phyloP scores from a whole-genome alignment of 2,888 invertebrate genomes.

The Coecobrya sp. region DNA sequence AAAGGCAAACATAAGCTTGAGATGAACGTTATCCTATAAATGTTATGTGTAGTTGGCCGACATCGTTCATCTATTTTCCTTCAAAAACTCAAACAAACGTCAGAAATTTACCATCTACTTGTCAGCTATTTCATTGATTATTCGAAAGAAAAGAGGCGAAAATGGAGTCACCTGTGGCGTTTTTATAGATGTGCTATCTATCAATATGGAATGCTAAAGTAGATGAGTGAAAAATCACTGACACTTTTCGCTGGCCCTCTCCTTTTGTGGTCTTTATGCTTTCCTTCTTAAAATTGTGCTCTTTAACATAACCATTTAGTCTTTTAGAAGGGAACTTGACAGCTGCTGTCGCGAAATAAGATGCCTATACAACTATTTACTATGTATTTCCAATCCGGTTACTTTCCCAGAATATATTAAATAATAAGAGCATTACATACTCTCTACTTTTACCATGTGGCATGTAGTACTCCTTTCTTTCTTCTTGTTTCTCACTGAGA shows the following conservation, averaged over 20 bases:
- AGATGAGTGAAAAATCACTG: neutral
- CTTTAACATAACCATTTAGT: neutral
- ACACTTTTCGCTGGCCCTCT: neutral
- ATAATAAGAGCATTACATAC: too few relatives aligned
- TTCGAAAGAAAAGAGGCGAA: neutral
- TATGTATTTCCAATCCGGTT: neutral
- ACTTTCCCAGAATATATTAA: too few relatives aligned
- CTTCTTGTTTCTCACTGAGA: neutral
- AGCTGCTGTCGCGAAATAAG: conserved; percentile 4
- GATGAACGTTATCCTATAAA: neutral
- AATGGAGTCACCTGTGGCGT: conserved; percentile 49
- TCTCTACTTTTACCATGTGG: too few relatives aligned
- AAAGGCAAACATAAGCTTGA: neutral
- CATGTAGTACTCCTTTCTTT: neutral
- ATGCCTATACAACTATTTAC: neutral
- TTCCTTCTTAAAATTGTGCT: neutral
- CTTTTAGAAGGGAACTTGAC: neutral
- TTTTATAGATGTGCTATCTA: neutral
- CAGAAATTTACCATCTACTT: neutral
- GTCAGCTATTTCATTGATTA: neutral
- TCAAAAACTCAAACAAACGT: neutral
- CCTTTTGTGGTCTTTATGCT: neutral
- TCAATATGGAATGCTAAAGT: neutral
- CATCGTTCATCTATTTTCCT: neutral
- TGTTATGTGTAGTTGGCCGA: neutral